Evolutionary conservation across 1,140 invertebrate species (phyloP), one percentile per base, ranked within the genome.

Genomic region (Drosophila punjabiensis): DNA sequence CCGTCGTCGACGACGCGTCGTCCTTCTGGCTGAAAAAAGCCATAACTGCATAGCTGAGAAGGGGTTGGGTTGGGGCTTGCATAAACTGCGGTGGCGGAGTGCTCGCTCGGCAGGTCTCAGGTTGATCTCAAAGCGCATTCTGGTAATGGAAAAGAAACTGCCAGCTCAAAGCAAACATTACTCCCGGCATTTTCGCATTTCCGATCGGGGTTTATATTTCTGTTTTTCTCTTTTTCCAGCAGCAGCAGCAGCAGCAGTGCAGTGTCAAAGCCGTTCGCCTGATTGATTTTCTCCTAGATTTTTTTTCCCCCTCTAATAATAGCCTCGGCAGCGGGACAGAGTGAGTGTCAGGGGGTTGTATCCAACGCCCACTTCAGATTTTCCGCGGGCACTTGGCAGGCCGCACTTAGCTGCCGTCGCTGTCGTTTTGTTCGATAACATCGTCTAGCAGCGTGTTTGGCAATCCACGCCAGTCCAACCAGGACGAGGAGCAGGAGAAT

Each of bases 361-460:
- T 11, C 20, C 60, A 24, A 18, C 39, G 41, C 39, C 47, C 79
- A 79, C 81, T 69, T 88, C 61, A 67, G 73, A 62, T 70, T 48
- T 55, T 68, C 84, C 77, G 70, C 80, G 67, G 84, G 76, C 84
- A 87, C 84, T 81, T 81, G 81, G 65, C 77, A 76, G 82, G 60
- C 74, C 82, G 68, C 79, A 86, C 69, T 70, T 66, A 81, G 74
- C 81, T 43, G 43, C 59, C 55, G 74, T 76, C 75, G 67, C 64
- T 76, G 63, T 67, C 64, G 79, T 85, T 90, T 79, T 89, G 82
- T 77, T 85, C 82, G 86, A 89, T 90, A 89, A 82, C 77, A 86
- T 90, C 86, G 86, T 89, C 86, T 89, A 90, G 86, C 76, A 80
- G 82, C 86, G 82, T 64, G 85, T 89, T 82, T 89, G 82, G 76